Evolutionary conservation across 2,888 invertebrate genomes (phyloP).

Genomic region (Protophormia terraenovae): DNA sequence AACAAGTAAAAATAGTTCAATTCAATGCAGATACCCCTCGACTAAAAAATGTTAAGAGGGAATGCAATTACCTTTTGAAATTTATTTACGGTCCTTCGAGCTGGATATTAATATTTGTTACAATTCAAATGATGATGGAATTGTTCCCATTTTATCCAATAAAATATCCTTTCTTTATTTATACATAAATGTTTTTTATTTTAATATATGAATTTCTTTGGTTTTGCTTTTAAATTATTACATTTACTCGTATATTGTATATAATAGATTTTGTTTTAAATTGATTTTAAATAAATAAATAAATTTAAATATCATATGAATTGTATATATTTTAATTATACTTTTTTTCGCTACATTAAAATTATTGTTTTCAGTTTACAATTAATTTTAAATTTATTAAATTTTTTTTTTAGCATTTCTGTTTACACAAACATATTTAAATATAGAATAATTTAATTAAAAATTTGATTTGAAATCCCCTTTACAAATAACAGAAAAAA

Average conservation of each 20-base stretch:
- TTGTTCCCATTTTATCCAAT: neutral
- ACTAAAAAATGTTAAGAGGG: too few relatives aligned
- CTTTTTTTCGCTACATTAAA: conserved; percentile 56
- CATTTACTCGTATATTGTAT: conserved; percentile 31
- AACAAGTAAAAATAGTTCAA: too few relatives aligned
- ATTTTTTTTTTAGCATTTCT: conserved; percentile 23
- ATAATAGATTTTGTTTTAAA: conserved; percentile 22
- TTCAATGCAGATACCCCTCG: too few relatives aligned
- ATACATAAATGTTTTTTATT: neutral
- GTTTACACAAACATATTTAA: conserved; percentile 19
- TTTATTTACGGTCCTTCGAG: too few relatives aligned
- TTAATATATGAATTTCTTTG: neutral
- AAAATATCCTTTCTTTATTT: neutral
- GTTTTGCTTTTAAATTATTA: conserved; percentile 21
- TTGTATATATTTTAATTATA: conserved; percentile 13
- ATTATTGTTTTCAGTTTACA: conserved; percentile 65
- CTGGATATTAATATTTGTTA: too few relatives aligned
- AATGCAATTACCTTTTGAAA: too few relatives aligned
- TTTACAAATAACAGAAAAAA: neutral
- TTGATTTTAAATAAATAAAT: conserved; percentile 38
- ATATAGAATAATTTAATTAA: conserved; percentile 29
- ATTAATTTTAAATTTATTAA: conserved; percentile 20
- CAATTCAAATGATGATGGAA: too few relatives aligned
- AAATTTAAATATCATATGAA: conserved; percentile 34
- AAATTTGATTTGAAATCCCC: neutral